Evolutionary conservation across 2,797 vertebrate genomes (phyloP).

Genomic region (Aselliscus stoliczkanus): DNA sequence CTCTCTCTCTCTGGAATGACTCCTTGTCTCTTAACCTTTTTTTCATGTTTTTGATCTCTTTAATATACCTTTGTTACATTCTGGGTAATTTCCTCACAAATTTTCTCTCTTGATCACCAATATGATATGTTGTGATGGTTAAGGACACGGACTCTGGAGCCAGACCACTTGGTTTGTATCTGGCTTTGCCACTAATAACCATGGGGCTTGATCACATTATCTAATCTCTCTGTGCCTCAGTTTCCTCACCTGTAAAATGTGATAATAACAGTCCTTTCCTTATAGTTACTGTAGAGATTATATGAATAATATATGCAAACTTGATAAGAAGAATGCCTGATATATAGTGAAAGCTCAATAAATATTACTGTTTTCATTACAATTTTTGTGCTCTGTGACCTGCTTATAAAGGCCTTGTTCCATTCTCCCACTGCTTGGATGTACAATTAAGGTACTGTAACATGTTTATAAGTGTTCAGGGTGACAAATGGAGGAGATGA

Average conservation of each 20-base stretch:
- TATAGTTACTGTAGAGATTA: neutral
- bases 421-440: neutral
- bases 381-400: neutral
- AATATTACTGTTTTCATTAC: neutral
- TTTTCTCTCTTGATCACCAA: neutral
- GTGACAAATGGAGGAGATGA: neutral
- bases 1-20: neutral
- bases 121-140: neutral
- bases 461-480: neutral
- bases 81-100: neutral
- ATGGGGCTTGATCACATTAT: neutral
- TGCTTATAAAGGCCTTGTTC: neutral
- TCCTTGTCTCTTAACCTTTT: neutral
- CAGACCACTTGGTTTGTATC: neutral
- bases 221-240: neutral
- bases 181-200: neutral
- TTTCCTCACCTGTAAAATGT: neutral
- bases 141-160: neutral
- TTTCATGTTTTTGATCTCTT: neutral
- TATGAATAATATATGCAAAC: neutral
- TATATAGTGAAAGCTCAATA: neutral
- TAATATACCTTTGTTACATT: neutral
- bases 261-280: neutral
- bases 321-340: neutral
- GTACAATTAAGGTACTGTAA: neutral